These are phyloP conservation scores for Trichacis sp. DNA, from an alignment of 2,888 invertebrate species.

Conservation along the genomic window DNA sequence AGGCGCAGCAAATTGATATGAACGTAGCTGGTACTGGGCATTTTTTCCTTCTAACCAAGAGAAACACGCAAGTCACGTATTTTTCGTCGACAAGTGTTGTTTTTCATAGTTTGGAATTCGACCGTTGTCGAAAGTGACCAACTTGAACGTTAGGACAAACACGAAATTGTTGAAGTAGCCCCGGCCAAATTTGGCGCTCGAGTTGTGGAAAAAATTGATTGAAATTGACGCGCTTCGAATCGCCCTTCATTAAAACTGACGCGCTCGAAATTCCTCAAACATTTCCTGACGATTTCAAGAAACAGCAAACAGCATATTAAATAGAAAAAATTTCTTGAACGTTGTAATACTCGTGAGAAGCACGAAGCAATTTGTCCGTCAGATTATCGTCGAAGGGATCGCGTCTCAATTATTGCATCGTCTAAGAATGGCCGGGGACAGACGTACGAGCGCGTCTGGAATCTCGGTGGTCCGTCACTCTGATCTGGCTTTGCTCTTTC, in stretches of 20 bases:
- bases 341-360: conserved; percentile 15
- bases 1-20: conserved; percentile 3
- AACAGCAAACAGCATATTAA: no score
- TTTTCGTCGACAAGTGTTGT: no score
- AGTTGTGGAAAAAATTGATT: not conserved
- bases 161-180: not conserved
- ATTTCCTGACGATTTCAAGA: no score
- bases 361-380: conserved; percentile 53
- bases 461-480: conserved; percentile 1
- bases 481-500: not conserved
- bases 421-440: conserved; percentile 30
- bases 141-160: no score
- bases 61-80: conserved; percentile 1
- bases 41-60: not conserved
- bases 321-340: not conserved
- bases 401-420: conserved; percentile 54
- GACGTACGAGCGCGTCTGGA: conserved; percentile 22
- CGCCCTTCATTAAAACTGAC: no score
- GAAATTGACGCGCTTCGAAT: not conserved
- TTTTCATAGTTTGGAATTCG: no score
- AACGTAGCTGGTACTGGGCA: not conserved
- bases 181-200: not conserved
- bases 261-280: no score
- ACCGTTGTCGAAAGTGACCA: not conserved
- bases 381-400: conserved; percentile 54